Conservation (phyloP, 2,113 vertebrate genomes). For the Labeo rohita region DNA sequence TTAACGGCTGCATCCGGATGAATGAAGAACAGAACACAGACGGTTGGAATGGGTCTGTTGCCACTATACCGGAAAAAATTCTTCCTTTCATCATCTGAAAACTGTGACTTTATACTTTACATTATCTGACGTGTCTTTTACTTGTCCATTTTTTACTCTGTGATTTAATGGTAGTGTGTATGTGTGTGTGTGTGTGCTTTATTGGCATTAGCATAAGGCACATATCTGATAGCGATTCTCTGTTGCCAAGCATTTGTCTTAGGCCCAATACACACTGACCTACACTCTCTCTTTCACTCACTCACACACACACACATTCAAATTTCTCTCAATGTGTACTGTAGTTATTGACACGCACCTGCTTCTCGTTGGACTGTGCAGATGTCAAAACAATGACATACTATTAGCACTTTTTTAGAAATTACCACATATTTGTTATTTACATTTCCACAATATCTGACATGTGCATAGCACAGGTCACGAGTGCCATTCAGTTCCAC, state of each 20-base stretch:
- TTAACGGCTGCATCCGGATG: neutral
- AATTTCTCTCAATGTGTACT: constrained; percentile 30
- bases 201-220: constrained; percentile 49
- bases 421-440: constrained; percentile 35
- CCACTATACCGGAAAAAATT: neutral
- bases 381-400: constrained; percentile 60
- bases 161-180: neutral
- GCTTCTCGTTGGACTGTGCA: constrained; percentile 48
- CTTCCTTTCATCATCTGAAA: neutral
- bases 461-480: constrained; percentile 47
- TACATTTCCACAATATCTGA: constrained; percentile 36
- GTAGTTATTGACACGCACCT: constrained; percentile 57
- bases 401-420: constrained; percentile 27
- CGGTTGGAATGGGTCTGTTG: neutral
- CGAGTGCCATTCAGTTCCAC: constrained; percentile 23
- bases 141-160: neutral
- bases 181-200: constrained; percentile 32
- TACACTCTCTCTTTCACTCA: constrained; percentile 12
- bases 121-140: constrained; percentile 3
- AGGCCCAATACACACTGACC: constrained; percentile 1
- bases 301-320: neutral
- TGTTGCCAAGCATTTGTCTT: constrained; percentile 54
- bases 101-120: too few species aligned
- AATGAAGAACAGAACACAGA: neutral
- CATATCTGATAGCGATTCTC: constrained; percentile 54